Evolutionary conservation across 2,797 vertebrate species (phyloP).

Genomic region (Coregonus sp.): DNA sequence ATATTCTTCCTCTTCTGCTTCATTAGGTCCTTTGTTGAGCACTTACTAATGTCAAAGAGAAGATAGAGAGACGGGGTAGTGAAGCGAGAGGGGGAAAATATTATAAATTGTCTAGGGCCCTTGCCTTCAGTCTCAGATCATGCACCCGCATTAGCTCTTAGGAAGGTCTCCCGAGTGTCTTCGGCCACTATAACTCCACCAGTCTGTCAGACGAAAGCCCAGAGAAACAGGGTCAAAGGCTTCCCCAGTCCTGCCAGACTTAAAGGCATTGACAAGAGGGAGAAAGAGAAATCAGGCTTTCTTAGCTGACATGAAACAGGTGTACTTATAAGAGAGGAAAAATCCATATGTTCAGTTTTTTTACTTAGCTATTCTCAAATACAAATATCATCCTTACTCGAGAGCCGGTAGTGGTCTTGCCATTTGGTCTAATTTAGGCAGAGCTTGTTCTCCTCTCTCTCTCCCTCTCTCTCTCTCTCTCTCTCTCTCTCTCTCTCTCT

Average conservation of each 20-base stretch:
- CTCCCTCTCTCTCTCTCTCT: no score
- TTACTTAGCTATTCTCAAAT: constrained; percentile 49
- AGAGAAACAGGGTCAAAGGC: neutral
- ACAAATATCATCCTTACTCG: constrained; percentile 52
- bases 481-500: no score
- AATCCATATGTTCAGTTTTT: constrained; percentile 52
- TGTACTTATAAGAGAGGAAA: constrained; percentile 57
- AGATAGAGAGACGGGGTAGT: constrained; percentile 73
- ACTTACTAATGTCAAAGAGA: constrained; percentile 74
- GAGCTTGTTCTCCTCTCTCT: constrained; percentile 39
- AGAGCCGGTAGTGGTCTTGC: constrained; percentile 30
- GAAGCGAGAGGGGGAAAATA: constrained; percentile 49
- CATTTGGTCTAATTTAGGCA: constrained; percentile 60
- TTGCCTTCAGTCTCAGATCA: constrained; percentile 53
- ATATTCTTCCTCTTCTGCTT: constrained; percentile 72
- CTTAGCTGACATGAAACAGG: neutral
- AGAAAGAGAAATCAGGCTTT: neutral
- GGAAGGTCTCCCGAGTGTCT: constrained; percentile 50
- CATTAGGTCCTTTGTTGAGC: constrained; percentile 81
- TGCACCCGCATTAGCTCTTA: constrained; percentile 45
- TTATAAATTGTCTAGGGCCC: constrained; percentile 54
- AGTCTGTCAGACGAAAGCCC: constrained; percentile 62
- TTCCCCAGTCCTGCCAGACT: neutral
- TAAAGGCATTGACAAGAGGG: neutral
- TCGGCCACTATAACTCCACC: constrained; percentile 58